Base-by-base conservation (phyloP, 2,888 invertebrate genomes). In the Alloplasta piceator region DNA sequence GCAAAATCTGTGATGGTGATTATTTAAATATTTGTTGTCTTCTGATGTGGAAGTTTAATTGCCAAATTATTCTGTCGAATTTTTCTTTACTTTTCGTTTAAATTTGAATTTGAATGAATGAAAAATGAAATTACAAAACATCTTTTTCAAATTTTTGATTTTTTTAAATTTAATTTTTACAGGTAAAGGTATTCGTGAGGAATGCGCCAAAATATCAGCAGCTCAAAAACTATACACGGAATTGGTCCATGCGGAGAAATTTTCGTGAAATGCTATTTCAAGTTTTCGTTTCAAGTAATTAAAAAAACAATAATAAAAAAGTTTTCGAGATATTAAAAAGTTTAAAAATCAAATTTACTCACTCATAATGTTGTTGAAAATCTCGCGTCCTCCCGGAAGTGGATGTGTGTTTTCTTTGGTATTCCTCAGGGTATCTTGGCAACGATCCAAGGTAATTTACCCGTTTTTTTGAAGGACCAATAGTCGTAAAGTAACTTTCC, bases 361-460 rank as follows among this genome's bases (percentile, higher is more conserved):
- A 67, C 10, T 55, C 70, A 26, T 26, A 26, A 26, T 26, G 26
- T 26, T 26, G 26, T 26, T 1, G 26, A 26, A 26, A 26, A 26
- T 26, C 26, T 26, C 26, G 26, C 3, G 3, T 26, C 26, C 26
- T 26, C 3, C 26, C 26, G 26, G 26, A 26, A 2, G 26, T 26
- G 26, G 26, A 26, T 26, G 26, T 26, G 26, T 26, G 26, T 26
- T 26, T 43, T 43, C 10, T 7, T 9, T 26, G 12, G 38, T 56
- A 12, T 80, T 83, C 60, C 70, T 92, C 92, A 95, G 39, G 97
- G 97, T 92, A 97, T 94, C 92, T 96, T 95, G 64, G 96, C 95
- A 1, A 96, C 96, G 83, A 97, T 94, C 97, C 97, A 97, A 0
- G 97, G 97, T 80, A 97, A 92, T 87, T 95, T 94, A 0, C 97